Conservation (phyloP, 2,888 invertebrate genomes). For the Dynastes maya region DNA sequence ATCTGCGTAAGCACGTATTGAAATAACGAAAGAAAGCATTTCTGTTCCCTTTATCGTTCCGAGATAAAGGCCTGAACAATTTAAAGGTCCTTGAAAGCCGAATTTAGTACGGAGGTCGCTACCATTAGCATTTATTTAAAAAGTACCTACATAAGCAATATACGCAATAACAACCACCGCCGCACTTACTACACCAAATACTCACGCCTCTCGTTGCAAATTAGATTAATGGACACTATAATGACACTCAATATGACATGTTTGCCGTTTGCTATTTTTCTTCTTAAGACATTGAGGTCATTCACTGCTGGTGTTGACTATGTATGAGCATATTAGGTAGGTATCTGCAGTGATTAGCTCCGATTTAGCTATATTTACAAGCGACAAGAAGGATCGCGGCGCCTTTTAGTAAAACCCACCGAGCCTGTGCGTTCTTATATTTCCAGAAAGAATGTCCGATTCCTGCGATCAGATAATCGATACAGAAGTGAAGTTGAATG, state of each 20-base stretch:
- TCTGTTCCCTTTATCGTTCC: neutral
- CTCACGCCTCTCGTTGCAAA: constrained; percentile 4
- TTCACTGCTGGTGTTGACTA: constrained; percentile 12
- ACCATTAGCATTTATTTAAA: constrained; percentile 17
- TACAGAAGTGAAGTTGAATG: neutral
- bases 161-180: constrained; percentile 1
- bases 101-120: constrained; percentile 8
- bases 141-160: neutral
- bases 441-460: constrained; percentile 29
- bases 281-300: constrained; percentile 40
- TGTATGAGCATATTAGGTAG: neutral
- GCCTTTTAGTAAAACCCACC: neutral
- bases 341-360: neutral
- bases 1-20: neutral
- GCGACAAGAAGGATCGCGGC: neutral
- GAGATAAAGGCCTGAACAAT: neutral
- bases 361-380: constrained; percentile 14
- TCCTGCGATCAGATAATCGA: constrained; percentile 17
- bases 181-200: neutral
- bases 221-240: constrained; percentile 18
- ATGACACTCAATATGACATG: neutral
- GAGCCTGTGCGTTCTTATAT: constrained; percentile 1
- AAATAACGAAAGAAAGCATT: constrained; percentile 6
- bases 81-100: constrained; percentile 22
- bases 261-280: constrained; percentile 39